Evolutionary conservation across 2,888 invertebrate genomes (phyloP).

Genomic region (Hirtodrosophila alboralis): DNA sequence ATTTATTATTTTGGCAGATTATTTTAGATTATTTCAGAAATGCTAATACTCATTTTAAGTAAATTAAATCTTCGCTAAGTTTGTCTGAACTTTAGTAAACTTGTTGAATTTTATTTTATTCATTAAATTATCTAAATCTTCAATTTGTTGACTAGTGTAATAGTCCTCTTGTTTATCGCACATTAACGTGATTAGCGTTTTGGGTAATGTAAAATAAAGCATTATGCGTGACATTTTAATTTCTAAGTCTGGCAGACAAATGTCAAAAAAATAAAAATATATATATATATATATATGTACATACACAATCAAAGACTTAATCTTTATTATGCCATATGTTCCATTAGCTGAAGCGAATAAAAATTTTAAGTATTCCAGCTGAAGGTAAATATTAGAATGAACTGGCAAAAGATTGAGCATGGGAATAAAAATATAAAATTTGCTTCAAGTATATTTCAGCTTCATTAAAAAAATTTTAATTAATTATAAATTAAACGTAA

Average conservation of each 20-base stretch:
- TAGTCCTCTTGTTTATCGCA: background rate
- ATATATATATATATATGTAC: too few relatives aligned
- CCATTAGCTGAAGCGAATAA: background rate
- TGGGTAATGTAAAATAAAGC: slow-evolving; percentile 7
- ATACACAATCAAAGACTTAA: background rate
- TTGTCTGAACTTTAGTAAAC: too few relatives aligned
- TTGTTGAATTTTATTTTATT: too few relatives aligned
- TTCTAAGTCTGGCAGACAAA: background rate
- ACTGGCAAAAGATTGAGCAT: too few relatives aligned
- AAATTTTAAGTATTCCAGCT: background rate
- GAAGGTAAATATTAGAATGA: background rate
- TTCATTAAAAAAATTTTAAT: background rate
- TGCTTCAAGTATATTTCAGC: too few relatives aligned
- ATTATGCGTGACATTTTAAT: slow-evolving; percentile 1
- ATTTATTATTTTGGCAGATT: too few relatives aligned
- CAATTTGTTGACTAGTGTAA: background rate
- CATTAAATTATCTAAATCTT: too few relatives aligned
- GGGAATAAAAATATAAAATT: background rate
- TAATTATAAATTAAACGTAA: too few relatives aligned
- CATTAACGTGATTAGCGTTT: slow-evolving; percentile 1
- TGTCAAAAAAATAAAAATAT: background rate
- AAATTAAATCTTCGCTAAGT: too few relatives aligned
- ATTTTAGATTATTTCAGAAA: too few relatives aligned
- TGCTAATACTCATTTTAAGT: too few relatives aligned
- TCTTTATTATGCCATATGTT: background rate